Conservation (phyloP, 2,888 invertebrate genomes). For the Dasypogon diadema region DNA sequence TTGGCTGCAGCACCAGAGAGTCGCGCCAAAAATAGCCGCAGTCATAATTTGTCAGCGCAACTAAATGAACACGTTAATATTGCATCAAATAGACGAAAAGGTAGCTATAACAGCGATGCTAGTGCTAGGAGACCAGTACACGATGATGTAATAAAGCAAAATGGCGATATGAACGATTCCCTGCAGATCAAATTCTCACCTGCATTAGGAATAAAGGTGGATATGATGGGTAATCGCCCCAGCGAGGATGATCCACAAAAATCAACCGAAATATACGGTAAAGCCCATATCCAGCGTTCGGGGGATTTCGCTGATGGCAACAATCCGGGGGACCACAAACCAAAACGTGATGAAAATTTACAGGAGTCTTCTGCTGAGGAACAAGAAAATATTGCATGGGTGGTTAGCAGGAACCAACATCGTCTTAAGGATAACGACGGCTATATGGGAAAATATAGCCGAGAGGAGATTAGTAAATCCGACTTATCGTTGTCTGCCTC, state of each 20-base stretch:
- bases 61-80: constrained; percentile 44
- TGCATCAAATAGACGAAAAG: neutral
- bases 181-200: neutral
- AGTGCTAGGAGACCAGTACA: neutral
- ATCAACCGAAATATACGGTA: constrained; percentile 29
- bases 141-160: neutral
- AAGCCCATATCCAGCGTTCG: constrained; percentile 4
- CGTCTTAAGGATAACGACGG: constrained; percentile 50
- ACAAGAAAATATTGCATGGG: constrained; percentile 46
- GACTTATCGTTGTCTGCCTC: constrained; percentile 28
- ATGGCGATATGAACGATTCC: neutral
- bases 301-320: constrained; percentile 24
- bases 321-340: constrained; percentile 30
- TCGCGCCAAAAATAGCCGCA: constrained; percentile 46
- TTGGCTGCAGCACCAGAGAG: constrained; percentile 4
- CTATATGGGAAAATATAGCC: constrained; percentile 46
- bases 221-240: neutral
- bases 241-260: constrained; percentile 4
- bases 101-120: neutral
- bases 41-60: constrained; percentile 40
- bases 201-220: neutral
- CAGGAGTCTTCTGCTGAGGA: neutral
- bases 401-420: constrained; percentile 18
- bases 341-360: constrained; percentile 52
- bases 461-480: constrained; percentile 50